These are phyloP conservation scores for Phaonia tiefii DNA, from an alignment of 2,888 invertebrate genomes.

Conservation along the genomic window DNA sequence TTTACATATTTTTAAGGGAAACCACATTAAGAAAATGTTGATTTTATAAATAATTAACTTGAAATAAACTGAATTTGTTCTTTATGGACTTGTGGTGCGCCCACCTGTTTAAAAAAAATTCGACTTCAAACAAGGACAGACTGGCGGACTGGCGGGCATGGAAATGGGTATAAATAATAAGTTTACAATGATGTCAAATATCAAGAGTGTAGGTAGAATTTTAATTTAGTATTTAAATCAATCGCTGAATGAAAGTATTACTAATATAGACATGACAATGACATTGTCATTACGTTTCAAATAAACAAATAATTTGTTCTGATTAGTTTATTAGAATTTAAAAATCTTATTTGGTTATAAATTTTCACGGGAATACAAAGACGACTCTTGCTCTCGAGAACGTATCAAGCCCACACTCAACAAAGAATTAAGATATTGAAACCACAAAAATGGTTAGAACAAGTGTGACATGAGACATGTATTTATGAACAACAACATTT, in stretches of 20 bases:
- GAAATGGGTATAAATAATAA: too few relatives aligned
- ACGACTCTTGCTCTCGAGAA: constrained; percentile 2
- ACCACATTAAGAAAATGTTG: constrained; percentile 14
- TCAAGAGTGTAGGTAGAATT: constrained; percentile 50
- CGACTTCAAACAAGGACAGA: background rate
- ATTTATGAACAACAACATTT: background rate
- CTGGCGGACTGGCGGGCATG: constrained; percentile 12
- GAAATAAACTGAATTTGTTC: constrained; percentile 8
- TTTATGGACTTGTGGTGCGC: constrained; percentile 36
- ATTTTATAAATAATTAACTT: constrained; percentile 33
- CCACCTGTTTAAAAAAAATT: constrained; percentile 45
- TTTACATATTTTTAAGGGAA: constrained; percentile 39
- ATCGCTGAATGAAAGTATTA: constrained; percentile 21
- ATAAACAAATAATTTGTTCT: constrained; percentile 28
- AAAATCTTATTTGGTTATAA: constrained; percentile 37
- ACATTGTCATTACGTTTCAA: constrained; percentile 30
- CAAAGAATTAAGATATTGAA: background rate
- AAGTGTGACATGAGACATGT: background rate
- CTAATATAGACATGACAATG: constrained; percentile 27
- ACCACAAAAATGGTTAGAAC: background rate
- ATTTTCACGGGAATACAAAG: constrained; percentile 32
- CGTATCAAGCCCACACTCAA: background rate
- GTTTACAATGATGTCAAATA: constrained; percentile 36
- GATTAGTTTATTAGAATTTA: constrained; percentile 13
- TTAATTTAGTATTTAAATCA: too few relatives aligned